Conservation (phyloP, 2,113 vertebrate species). For the Brienomyrus longianalis region DNA sequence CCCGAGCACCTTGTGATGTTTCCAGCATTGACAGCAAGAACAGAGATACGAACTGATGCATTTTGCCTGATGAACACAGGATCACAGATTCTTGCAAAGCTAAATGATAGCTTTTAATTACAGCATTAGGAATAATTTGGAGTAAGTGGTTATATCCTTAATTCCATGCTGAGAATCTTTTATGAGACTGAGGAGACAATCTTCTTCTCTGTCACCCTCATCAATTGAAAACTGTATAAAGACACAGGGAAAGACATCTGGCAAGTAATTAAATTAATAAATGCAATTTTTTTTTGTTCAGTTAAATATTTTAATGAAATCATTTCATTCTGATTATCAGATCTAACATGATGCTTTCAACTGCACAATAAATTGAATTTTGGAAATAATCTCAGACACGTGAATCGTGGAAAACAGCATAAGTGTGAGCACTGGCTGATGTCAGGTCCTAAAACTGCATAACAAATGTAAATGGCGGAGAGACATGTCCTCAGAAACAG, state of each 20-base stretch:
- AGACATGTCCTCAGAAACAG: neutral
- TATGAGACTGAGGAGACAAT: constrained; percentile 15
- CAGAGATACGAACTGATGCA: constrained; percentile 12
- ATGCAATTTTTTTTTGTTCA: neutral
- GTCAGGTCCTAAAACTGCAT: neutral
- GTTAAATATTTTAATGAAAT: neutral
- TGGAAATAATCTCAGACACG: neutral
- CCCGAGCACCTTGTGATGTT: neutral
- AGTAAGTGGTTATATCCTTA: neutral
- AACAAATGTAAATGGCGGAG: neutral
- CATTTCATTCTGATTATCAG: neutral
- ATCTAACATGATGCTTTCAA: neutral
- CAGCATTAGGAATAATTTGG: constrained; percentile 7
- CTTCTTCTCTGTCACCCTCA: constrained; percentile 3
- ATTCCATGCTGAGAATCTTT: constrained; percentile 8
- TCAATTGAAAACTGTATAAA: constrained; percentile 5
- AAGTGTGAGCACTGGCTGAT: neutral
- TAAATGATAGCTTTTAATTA: neutral
- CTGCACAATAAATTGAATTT: neutral
- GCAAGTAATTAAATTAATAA: constrained; percentile 1
- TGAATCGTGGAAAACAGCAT: neutral
- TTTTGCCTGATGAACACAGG: neutral
- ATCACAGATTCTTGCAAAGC: constrained; percentile 3
- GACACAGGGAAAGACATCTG: neutral
- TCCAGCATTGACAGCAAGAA: constrained; percentile 4